phyloP scores from a whole-genome alignment of 2,113 vertebrate species.

The Colossoma macropomum region DNA sequence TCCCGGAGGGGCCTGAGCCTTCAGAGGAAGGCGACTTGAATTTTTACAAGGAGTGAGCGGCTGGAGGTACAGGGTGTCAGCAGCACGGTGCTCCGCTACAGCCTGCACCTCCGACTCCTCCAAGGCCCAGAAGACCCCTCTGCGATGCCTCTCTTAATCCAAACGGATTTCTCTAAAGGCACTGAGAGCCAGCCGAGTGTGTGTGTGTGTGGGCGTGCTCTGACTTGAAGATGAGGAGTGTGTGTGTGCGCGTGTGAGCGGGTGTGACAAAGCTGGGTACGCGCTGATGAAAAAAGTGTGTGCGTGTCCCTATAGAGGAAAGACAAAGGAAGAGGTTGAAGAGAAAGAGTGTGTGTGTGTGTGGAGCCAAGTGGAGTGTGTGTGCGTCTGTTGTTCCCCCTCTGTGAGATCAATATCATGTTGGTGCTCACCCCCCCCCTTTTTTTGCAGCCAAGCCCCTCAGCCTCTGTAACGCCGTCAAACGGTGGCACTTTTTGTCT shows the following conservation, averaged over 20 bases:
- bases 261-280: constrained; percentile 21
- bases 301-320: constrained; percentile 13
- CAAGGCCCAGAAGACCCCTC: constrained; percentile 61
- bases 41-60: constrained; percentile 8
- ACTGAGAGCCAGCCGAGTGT: constrained; percentile 33
- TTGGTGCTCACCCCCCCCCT: background rate
- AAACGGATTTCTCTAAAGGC: constrained; percentile 68
- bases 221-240: constrained; percentile 64
- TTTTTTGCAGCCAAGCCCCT: constrained; percentile 55
- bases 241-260: constrained; percentile 46
- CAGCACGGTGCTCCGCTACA: constrained; percentile 1
- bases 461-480: constrained; percentile 52
- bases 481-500: constrained; percentile 65
- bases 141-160: constrained; percentile 67
- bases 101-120: constrained; percentile 53
- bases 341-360: constrained; percentile 36
- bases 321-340: constrained; percentile 10
- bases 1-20: constrained; percentile 15
- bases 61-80: constrained; percentile 8
- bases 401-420: constrained; percentile 25
- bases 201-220: constrained; percentile 54
- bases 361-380: constrained; percentile 60
- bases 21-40: background rate
- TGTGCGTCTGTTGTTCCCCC: constrained; percentile 64
- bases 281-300: constrained; percentile 7